A percentile compares a stretch with the other conserved stretches of the same genome.
Conservation (phyloP, 2,113 vertebrate species). For the Petroica traversi region DNA sequence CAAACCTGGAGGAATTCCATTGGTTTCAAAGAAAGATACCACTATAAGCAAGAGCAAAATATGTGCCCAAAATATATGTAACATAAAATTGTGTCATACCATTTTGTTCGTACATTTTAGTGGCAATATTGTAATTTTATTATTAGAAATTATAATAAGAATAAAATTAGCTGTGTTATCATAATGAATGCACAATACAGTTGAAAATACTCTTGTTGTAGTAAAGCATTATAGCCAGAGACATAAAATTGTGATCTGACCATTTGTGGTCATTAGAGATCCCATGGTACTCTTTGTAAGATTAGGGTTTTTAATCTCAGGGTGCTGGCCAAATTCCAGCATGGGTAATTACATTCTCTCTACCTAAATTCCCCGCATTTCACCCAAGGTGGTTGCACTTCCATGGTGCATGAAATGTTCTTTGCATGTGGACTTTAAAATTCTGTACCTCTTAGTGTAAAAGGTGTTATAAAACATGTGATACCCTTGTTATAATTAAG, state of each 20-base stretch:
- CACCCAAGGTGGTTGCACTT: constrained; percentile 43
- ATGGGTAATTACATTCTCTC: constrained; percentile 44
- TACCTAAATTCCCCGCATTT: constrained; percentile 45
- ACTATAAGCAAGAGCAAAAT: constrained; percentile 18
- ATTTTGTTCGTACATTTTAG: not conserved
- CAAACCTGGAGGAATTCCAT: constrained; percentile 42
- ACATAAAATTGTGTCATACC: not conserved
- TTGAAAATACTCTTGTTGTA: constrained; percentile 16
- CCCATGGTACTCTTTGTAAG: constrained; percentile 45
- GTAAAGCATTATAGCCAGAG: constrained; percentile 29
- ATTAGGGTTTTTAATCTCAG: constrained; percentile 61
- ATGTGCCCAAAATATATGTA: constrained; percentile 6
- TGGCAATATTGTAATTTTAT: not conserved
- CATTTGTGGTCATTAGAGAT: constrained; percentile 62
- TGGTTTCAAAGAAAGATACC: constrained; percentile 7
- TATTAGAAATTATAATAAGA: constrained; percentile 9
- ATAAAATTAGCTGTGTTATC: constrained; percentile 23
- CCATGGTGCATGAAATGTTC: not conserved
- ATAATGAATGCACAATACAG: not conserved
- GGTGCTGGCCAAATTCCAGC: constrained; percentile 55
- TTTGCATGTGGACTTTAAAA: not conserved
- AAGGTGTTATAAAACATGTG: constrained; percentile 17
- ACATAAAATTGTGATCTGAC: constrained; percentile 44
- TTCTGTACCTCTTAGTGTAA: not conserved
- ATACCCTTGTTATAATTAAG: constrained; percentile 13